Base-by-base conservation (phyloP, 2,113 vertebrate genomes). In the Sisor rabdophorus region DNA sequence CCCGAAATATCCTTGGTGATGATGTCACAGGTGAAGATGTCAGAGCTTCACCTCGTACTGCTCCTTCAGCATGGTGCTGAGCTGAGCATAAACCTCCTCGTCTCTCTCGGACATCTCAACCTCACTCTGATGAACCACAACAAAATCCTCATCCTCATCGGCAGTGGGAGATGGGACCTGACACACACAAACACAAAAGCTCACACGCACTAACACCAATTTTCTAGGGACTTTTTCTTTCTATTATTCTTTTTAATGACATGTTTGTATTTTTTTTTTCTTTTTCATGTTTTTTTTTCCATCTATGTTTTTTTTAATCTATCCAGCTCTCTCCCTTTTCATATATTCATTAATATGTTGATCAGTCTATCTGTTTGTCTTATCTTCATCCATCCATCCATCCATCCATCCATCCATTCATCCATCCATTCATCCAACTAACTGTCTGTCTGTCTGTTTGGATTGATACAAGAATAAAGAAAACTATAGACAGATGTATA, bases 111-210 rank as follows among this genome's bases (percentile, higher is more conserved):
- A 95, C 60, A 93, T 71, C 72, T 92, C 91, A 54, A 96, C 87
- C 17, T 98, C 97, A 19, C 93, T 93, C 71, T 95, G 95, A 85
- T 95, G 93, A 67, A 99, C 92, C 80, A 98, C 87, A 84, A 98
- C 95, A 87, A 98, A 98, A 84, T 95, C 95, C 1, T 96, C 96
- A 0, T 97, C 96, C 67, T 92, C 91, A 71, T 98, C 96, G 44
- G 92, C 93, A 68, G 94, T 94, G 26, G 95, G 95, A 67, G 95
- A 95, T 50, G 96, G 95, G 48, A 98, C 88, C 97, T 99, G 78
- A 36, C 64, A 26, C 65, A 59, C 65, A n/a, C 67, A 60, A 50
- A 74, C 5, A 52, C n/a, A 28, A 19, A 16, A 8, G 15, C 40
- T 44, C 44, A 64, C 61, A 40, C 60, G 12, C 60, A 40, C 60